Evolutionary conservation across 2,113 vertebrate species (phyloP).

Genomic region (Myotis yumanensis): DNA sequence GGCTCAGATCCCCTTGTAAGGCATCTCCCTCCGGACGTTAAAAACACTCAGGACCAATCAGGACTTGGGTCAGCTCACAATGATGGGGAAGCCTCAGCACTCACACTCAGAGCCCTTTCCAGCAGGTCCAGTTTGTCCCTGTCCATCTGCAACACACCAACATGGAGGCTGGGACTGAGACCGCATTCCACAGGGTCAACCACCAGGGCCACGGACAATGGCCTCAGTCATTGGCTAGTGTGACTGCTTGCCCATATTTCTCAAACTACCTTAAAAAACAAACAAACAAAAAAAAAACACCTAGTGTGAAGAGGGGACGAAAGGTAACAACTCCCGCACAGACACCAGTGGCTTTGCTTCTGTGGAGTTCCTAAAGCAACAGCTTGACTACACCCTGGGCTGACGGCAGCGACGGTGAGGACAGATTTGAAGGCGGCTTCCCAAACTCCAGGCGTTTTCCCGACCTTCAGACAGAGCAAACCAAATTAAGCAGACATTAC

Average conservation of each 20-base stretch:
- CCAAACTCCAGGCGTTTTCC: constrained; percentile 94
- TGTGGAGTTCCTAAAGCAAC: constrained; percentile 86
- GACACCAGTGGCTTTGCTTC: not conserved
- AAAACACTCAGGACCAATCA: not conserved
- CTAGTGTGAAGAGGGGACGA: not conserved
- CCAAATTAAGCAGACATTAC: not conserved
- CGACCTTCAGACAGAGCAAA: constrained; percentile 86
- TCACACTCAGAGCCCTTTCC: not conserved
- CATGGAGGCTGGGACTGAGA: not conserved
- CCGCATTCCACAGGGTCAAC: not conserved
- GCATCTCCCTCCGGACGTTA: not conserved
- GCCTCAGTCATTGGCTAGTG: not conserved
- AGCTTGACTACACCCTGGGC: constrained; percentile 94
- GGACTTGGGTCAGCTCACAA: not conserved
- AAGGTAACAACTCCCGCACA: not conserved
- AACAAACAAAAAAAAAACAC: not conserved
- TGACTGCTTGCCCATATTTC: not conserved
- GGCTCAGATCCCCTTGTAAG: not conserved
- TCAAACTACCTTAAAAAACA: constrained; percentile 39
- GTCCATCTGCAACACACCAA: rapidly evolving
- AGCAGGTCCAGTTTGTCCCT: not conserved
- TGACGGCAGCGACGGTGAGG: constrained; percentile 84
- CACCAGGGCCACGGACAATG: not conserved
- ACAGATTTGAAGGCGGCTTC: constrained; percentile 80
- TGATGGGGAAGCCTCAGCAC: not conserved